Evolutionary conservation across 2,888 invertebrate species (phyloP), one percentile per base, ranked within the genome.

Genomic region (Ommatoiulus sabulosus): DNA sequence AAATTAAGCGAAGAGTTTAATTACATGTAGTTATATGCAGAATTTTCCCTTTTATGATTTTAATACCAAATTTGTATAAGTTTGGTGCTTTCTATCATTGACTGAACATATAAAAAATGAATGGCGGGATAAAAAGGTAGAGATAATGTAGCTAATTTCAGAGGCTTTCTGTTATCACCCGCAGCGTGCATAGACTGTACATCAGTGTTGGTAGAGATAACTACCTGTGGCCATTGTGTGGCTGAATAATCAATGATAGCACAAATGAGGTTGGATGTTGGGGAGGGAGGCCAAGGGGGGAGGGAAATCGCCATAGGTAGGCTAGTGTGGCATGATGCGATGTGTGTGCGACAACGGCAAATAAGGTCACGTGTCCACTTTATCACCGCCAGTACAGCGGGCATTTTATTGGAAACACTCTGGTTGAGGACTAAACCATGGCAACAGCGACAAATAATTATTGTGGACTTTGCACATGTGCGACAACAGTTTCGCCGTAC

Each of bases 341-440:
- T 24, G 24, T 72, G 24, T 72, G 72, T 24, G 72, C 72, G 72
- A 72, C 72, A 72, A 72, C 24, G 8, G 24, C 72, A 72, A 72
- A 72, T 72, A 72, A 72, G 72, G 72, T 72, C 72, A 72, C 72
- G 72, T 72, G 72, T 72, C 24, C 72, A 72, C 72, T 72, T 72
- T 12, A 72, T 72, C 72, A 72, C 12, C 10, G 8, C 24, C 72
- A 72, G 72, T 24, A 24, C 24, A 10, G 72, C 72, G 72, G 72
- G 12, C 72, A 72, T 7, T 72, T 24, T 72, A n/a, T 12, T 72
- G 72, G 24, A 24, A 72, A 72, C 72, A 72, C 24, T 72, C 72
- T 24, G 72, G 72, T 72, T 72, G 72, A 72, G 72, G 72, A 72
- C 24, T 72, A 10, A 72, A 72, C 72, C 72, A 72, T 72, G 72